Evolutionary conservation across 2,113 vertebrate species (phyloP), one percentile per base, ranked within the genome.

Genomic region (Columba janthina): DNA sequence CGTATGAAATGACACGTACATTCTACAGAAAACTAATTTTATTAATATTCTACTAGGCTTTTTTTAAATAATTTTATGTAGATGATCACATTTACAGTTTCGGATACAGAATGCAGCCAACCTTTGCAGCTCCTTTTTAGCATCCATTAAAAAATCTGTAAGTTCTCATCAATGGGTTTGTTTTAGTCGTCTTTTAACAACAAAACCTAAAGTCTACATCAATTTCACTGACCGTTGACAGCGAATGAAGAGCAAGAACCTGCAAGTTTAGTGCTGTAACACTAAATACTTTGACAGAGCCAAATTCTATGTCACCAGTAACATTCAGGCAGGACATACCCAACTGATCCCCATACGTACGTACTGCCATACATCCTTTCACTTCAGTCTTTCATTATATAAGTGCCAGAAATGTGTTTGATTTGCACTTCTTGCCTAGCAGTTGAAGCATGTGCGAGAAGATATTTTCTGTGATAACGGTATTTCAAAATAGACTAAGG

Each of bases 321-420:
- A 11, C 17, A 51, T 29, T 46, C 29, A 57, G 18, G 24, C 14
- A 71, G 21, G 36, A 78, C 12, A 34, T 34, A 40, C 12, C 42
- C 28, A 89, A 5, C 10, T 38, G 34, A 71, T 56, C 5, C 0
- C n/a, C 32, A 9, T 12, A 32, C 0, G 1, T 15, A 42, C 15
- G 58, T 67, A 26, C 13, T 29, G 48, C 15, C 34, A 31, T 19
- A 15, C 12, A 19, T 36, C 18, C 24, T 78, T 78, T 46, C 31
- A 24, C 32, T 74, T 81, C 65, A 42, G 20, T 62, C 17, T 71
- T 71, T 32, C 15, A 15, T 7, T n/a, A 1, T 3, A 28, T 32
- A 89, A 9, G 28, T 81, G 32, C 24, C 88, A 11, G 8, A 61
- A 79, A 44, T 19, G 10, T 42, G 26, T 40, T 51, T 60, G 56